Evolutionary conservation across 2,888 invertebrate genomes (phyloP).

Genomic region (Ennomos fuscantarius): DNA sequence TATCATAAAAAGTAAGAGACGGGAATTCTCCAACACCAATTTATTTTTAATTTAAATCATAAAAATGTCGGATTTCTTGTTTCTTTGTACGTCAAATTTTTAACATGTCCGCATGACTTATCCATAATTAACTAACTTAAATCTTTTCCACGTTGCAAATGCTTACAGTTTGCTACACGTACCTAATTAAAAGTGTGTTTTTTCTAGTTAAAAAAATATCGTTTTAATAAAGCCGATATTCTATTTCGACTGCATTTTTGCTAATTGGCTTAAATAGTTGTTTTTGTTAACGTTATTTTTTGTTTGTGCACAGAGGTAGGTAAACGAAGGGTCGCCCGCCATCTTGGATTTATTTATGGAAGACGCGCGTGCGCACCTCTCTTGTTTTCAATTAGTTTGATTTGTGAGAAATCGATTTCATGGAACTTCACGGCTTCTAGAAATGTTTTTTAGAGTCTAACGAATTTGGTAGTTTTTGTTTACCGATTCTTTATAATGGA

Average conservation of each 20-base stretch:
- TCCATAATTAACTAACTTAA: background rate
- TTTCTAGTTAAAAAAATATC: background rate
- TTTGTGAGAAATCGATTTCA: conserved; percentile 65
- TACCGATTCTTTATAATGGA: background rate
- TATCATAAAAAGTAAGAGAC: background rate
- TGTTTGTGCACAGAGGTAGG: conserved; percentile 42
- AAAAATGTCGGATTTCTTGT: background rate
- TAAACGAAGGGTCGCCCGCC: conserved; percentile 54
- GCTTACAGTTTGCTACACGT: too few relatives aligned
- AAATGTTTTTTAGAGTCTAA: conserved; percentile 6
- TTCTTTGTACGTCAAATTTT: background rate
- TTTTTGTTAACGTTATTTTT: conserved; percentile 45
- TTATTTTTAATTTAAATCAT: conserved; percentile 1
- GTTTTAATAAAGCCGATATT: conserved; percentile 36
- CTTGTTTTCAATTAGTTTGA: conserved; percentile 64
- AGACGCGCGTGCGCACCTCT: conserved; percentile 53
- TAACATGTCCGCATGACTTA: background rate
- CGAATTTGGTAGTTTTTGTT: conserved; percentile 10
- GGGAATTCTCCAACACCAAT: background rate
- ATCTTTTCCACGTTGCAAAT: background rate
- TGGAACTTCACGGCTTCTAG: conserved; percentile 39
- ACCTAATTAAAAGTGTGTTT: too few relatives aligned
- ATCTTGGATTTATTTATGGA: conserved; percentile 60
- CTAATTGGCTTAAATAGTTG: conserved; percentile 33
- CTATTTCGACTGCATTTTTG: conserved; percentile 21